Percentiles rank a stretch among this genome's conserved stretches.
Conservation (phyloP, 1,140 invertebrate species). For the Monochamus saltuarius region DNA sequence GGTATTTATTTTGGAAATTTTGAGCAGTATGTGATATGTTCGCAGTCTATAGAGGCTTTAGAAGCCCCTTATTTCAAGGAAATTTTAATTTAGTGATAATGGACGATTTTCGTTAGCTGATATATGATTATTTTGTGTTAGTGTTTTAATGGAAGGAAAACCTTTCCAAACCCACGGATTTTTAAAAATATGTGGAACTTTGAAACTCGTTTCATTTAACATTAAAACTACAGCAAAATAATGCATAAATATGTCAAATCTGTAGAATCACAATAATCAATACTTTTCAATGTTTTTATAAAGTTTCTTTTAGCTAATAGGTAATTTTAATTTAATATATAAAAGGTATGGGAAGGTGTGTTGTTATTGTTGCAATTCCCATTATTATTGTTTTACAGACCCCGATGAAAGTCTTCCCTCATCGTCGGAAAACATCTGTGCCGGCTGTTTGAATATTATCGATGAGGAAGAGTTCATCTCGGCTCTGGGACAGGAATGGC, state of each 20-base stretch:
- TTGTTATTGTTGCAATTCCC: too few relatives aligned
- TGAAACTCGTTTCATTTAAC: too few relatives aligned
- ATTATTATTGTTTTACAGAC: conserved; percentile 33
- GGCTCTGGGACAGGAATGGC: conserved; percentile 81
- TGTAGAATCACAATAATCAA: not conserved
- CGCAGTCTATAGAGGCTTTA: not conserved
- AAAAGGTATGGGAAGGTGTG: too few relatives aligned
- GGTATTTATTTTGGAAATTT: conserved; percentile 19
- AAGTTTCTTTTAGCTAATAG: too few relatives aligned
- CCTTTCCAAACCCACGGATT: not conserved
- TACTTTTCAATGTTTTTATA: too few relatives aligned
- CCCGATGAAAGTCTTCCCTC: conserved; percentile 24
- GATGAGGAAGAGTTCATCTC: conserved; percentile 76
- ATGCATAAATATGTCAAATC: not conserved
- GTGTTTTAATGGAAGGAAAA: conserved; percentile 1
- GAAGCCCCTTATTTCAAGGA: not conserved
- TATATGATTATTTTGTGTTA: not conserved
- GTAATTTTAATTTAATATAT: too few relatives aligned
- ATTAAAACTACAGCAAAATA: too few relatives aligned
- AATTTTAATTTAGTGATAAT: not conserved
- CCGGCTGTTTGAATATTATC: conserved; percentile 73
- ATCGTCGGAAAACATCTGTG: conserved; percentile 54
- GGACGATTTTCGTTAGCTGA: not conserved
- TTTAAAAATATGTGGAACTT: not conserved
- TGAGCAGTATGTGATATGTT: conserved; percentile 1